Percentiles rank a stretch among this genome's conserved stretches.
phyloP scores from a whole-genome alignment of 2,888 invertebrate genomes.

The Tenthredo scrophulariae region DNA sequence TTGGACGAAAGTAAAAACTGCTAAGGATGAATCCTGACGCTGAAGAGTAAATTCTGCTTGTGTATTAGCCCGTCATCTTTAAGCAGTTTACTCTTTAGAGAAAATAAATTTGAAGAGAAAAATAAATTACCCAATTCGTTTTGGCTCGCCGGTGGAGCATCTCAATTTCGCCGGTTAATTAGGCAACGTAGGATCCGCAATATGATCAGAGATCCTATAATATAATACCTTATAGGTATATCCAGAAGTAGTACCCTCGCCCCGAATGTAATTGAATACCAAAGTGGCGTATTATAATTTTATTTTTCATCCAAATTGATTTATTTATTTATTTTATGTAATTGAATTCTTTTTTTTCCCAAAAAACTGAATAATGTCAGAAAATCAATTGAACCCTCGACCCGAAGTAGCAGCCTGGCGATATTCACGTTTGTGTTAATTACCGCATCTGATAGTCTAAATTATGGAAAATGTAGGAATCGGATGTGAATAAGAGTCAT shows the following conservation, averaged over 20 bases:
- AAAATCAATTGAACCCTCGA: not conserved
- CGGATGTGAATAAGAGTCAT: slow-evolving; percentile 11
- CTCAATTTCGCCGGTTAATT: not conserved
- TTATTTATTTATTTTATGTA: not conserved
- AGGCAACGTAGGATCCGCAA: not conserved
- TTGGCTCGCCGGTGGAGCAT: not conserved
- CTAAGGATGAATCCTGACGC: not conserved
- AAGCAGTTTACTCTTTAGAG: not conserved
- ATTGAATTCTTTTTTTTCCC: not conserved
- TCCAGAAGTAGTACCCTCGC: not conserved
- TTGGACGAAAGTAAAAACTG: not conserved
- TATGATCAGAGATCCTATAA: not conserved
- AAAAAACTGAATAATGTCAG: not conserved
- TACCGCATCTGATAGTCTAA: not conserved
- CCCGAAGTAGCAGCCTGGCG: no score
- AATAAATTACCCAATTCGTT: not conserved
- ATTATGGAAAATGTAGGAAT: not conserved
- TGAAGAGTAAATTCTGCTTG: not conserved
- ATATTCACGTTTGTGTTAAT: no score
- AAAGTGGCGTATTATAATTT: not conserved
- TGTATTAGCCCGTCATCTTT: not conserved
- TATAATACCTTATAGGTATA: not conserved
- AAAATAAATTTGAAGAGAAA: slow-evolving; percentile 7
- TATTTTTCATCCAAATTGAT: not conserved
- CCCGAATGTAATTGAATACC: not conserved